Conservation (phyloP, 2,113 vertebrate species). For the Scomber scombrus region DNA sequence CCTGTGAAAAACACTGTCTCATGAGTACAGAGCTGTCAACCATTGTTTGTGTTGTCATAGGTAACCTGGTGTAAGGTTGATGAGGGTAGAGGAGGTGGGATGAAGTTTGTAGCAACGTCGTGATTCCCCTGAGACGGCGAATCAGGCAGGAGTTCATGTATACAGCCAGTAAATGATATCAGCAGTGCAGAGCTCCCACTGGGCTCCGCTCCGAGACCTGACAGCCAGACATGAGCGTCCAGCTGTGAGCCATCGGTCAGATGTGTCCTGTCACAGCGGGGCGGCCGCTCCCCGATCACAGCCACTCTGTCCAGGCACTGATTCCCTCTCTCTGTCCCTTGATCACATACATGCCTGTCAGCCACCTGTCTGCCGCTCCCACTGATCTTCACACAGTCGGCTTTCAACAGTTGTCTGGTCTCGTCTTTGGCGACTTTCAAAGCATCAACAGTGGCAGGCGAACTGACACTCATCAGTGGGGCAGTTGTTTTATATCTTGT, state of each 20-base stretch:
- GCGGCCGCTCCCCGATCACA: slow-evolving; percentile 62
- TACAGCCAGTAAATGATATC: slow-evolving; percentile 53
- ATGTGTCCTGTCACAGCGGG: slow-evolving; percentile 69
- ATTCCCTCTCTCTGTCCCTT: slow-evolving; percentile 47
- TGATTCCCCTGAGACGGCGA: slow-evolving; percentile 40
- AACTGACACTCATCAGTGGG: slow-evolving; percentile 43
- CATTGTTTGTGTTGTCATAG: slow-evolving; percentile 52
- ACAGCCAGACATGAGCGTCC: slow-evolving; percentile 72
- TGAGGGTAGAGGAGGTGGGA: background rate
- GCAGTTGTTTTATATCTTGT: slow-evolving; percentile 56
- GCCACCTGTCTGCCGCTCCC: slow-evolving; percentile 71
- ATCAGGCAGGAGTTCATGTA: slow-evolving; percentile 46
- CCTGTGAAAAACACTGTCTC: slow-evolving; percentile 50
- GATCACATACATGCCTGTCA: slow-evolving; percentile 61
- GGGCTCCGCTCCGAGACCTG: slow-evolving; percentile 47
- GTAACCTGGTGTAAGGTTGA: slow-evolving; percentile 38
- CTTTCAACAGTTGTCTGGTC: slow-evolving; percentile 68
- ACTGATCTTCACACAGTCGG: slow-evolving; percentile 59
- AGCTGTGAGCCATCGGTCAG: slow-evolving; percentile 74
- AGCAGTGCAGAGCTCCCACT: slow-evolving; percentile 41
- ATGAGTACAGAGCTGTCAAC: slow-evolving; percentile 51
- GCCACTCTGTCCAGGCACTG: slow-evolving; percentile 58
- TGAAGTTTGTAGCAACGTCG: slow-evolving; percentile 22
- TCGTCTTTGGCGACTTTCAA: slow-evolving; percentile 61
- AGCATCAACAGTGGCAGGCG: slow-evolving; percentile 52